A percentile compares a stretch with the other conserved stretches of the same genome.
These are phyloP conservation scores for Ictalurus furcatus DNA, from an alignment of 2,113 vertebrate genomes.

Conservation along the genomic window DNA sequence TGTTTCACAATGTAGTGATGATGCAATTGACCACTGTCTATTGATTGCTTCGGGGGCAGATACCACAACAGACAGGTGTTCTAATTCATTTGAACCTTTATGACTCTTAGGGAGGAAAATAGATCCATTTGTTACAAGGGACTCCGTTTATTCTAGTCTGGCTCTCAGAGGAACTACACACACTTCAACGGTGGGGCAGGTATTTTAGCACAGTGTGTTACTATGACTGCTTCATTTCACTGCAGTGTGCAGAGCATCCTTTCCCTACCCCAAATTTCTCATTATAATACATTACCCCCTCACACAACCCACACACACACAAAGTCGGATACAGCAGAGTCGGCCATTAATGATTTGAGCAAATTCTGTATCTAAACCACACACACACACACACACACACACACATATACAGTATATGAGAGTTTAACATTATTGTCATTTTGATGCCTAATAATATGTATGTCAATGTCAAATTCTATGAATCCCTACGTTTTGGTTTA, in stretches of 20 bases:
- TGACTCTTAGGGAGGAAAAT: constrained; percentile 24
- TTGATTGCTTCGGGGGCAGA: constrained; percentile 42
- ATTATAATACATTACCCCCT: constrained; percentile 27
- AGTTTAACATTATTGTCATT: too few species aligned
- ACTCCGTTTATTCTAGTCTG: constrained; percentile 3
- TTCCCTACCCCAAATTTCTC: constrained; percentile 30
- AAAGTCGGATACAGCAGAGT: constrained; percentile 1
- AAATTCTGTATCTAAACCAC: not conserved
- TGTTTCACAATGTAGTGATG: constrained; percentile 35
- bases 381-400: too few species aligned
- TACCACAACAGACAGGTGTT: constrained; percentile 40
- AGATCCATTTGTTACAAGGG: constrained; percentile 7
- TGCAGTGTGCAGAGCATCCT: constrained; percentile 47
- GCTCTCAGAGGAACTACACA: not conserved
- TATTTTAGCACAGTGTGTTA: constrained; percentile 15
- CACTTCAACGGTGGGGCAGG: not conserved
- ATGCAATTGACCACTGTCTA: constrained; percentile 30
- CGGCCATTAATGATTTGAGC: not conserved
- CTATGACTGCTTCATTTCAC: constrained; percentile 32
- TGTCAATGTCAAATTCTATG: not conserved
- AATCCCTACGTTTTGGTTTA: not conserved
- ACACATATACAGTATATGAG: too few species aligned
- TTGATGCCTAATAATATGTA: not conserved
- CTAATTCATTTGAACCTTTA: constrained; percentile 23
- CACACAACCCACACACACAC: constrained; percentile 22